Evolutionary conservation across 2,888 invertebrate genomes (phyloP), one percentile per base, ranked within the genome.

Genomic region (Drosophila colorata): DNA sequence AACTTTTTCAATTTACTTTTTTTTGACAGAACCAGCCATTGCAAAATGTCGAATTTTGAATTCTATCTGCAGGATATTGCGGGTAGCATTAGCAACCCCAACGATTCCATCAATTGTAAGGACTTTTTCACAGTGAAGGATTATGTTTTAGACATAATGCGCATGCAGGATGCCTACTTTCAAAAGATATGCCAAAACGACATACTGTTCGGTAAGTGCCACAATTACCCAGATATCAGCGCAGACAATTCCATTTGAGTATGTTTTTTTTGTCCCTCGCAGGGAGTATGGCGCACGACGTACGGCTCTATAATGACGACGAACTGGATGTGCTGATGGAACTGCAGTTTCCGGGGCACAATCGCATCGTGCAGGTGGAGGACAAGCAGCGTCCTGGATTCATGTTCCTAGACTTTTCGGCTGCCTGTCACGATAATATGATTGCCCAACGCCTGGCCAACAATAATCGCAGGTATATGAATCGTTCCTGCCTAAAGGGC

Each of bases 301-400:
- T 86, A 3, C 85, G 79, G 48, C 51, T 80, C 7, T 37, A 57
- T 7, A 28, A 40, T 16, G 80, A 87, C 0, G 60, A 85, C 37
- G 88, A 90, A 28, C 79, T 69, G 31, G 87, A 90, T 60, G 74
- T 88, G 2, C 63, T 87, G 44, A 55, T 90, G 37, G 64, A 72
- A 11, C 25, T 90, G 0, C 46, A 71, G 13, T 74, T 89, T 25
- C 71, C 73, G 6, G 61, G 52, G 1, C 47, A 63, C 37, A 5
- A 48, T 0, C 3, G 41, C 2, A 78, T 87, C 11, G 6, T 16
- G 0, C 28, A 70, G 1, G 35, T 51, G 13, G 16, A 44, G 0
- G 69, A 69, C 18, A n/a, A 35, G 2, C 28, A 64, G 11, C 61
- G 65, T 28, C 78, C 88, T 0, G 90, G 88, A 0, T 78, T 48